Conservation (phyloP, 2,113 vertebrate species). For the Urocitellus parryii region DNA sequence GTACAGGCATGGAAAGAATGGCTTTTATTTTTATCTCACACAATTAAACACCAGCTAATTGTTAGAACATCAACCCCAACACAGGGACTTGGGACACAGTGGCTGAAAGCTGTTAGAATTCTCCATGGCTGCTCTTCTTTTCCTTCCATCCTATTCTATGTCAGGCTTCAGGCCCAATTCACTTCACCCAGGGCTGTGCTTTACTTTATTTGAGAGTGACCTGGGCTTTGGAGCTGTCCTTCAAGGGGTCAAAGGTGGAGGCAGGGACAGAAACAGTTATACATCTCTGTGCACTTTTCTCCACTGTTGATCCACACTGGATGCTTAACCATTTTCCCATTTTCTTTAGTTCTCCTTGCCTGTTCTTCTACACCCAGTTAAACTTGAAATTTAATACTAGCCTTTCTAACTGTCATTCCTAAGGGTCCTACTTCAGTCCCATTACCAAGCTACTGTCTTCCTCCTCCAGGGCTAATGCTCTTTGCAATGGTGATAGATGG, state of each 20-base stretch:
- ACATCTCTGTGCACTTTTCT: background rate
- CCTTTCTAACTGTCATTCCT: conserved; percentile 61
- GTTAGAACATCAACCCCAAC: background rate
- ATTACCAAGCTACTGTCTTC: conserved; percentile 30
- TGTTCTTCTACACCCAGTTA: background rate
- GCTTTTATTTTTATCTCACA: background rate
- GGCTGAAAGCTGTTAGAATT: background rate
- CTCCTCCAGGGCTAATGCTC: conserved; percentile 14
- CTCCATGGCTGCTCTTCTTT: fast-evolving
- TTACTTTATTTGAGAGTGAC: background rate
- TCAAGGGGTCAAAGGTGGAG: background rate
- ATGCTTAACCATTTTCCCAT: background rate
- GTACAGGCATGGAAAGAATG: background rate
- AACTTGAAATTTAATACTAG: conserved; percentile 62
- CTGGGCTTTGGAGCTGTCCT: background rate
- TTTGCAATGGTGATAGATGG: conserved; percentile 1
- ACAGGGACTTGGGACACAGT: background rate
- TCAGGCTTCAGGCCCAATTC: background rate
- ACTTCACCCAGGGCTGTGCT: background rate
- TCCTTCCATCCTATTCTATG: background rate
- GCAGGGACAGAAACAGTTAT: background rate
- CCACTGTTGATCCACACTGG: background rate
- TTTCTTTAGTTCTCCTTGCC: conserved; percentile 11
- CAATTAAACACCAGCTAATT: background rate
- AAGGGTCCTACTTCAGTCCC: conserved; percentile 26